Conservation (phyloP, 2,888 invertebrate genomes). For the Chymomyza amoena region DNA sequence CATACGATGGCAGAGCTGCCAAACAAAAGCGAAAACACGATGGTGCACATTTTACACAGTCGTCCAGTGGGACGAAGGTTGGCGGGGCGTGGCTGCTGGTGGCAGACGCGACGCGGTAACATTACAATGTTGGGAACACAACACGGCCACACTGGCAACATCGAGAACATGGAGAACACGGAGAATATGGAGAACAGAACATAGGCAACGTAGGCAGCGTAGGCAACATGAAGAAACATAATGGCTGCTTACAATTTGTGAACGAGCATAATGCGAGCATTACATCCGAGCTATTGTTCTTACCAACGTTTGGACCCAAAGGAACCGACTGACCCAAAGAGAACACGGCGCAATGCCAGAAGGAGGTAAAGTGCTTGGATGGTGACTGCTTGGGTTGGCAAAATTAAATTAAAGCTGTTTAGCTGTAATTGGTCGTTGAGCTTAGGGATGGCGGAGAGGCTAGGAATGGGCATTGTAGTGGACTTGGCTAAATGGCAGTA, state of each 20-base stretch:
- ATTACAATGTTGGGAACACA: conserved; percentile 51
- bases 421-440: conserved; percentile 72
- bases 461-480: conserved; percentile 13
- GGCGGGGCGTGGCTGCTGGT: not conserved
- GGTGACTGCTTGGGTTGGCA: conserved; percentile 36
- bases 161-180: not conserved
- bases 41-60: conserved; percentile 47
- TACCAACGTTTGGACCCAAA: conserved; percentile 14
- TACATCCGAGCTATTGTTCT: conserved; percentile 73
- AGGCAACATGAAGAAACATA: conserved; percentile 68
- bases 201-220: conserved; percentile 35
- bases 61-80: not conserved
- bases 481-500: not conserved
- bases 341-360: not conserved
- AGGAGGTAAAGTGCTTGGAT: not conserved
- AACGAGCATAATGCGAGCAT: conserved; percentile 74
- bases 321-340: not conserved
- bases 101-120: conserved; percentile 26
- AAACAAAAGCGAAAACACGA: conserved; percentile 46
- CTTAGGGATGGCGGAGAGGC: conserved; percentile 20
- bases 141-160: conserved; percentile 13
- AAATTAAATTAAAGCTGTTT: conserved; percentile 74
- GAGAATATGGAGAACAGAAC: not conserved
- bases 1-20: conserved; percentile 48
- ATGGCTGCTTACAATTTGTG: conserved; percentile 75